Conservation (phyloP, 92 coral and sea anemone genomes). For the Desmophyllum pertusum region DNA sequence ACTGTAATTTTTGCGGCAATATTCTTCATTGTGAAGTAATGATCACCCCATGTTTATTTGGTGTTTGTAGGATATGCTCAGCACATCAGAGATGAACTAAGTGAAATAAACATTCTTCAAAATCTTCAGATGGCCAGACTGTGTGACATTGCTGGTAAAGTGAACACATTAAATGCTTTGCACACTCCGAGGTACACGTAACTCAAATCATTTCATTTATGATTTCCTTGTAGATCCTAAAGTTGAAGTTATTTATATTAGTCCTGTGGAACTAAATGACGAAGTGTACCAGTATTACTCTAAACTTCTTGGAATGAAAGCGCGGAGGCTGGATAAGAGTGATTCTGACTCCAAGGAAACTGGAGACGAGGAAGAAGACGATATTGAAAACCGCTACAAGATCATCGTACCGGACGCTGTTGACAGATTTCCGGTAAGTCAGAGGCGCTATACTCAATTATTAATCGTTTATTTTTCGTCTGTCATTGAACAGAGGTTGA, state of each 20-base stretch:
- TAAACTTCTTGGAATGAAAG: constrained; percentile 93
- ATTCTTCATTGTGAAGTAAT: background rate
- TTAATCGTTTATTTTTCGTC: background rate
- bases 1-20: no score
- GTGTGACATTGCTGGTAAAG: constrained; percentile 94
- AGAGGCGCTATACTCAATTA: background rate
- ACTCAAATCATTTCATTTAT: background rate
- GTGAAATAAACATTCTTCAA: constrained; percentile 86
- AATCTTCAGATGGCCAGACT: constrained; percentile 97
- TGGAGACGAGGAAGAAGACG: constrained; percentile 70
- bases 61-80: constrained; percentile 82
- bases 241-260: constrained; percentile 90
- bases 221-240: constrained; percentile 69
- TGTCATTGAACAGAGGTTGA: background rate
- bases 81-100: constrained; percentile 84
- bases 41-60: background rate
- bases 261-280: constrained; percentile 94
- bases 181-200: no score
- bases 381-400: constrained; percentile 88
- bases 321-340: constrained; percentile 60
- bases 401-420: constrained; percentile 96
- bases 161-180: background rate
- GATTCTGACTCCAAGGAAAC: constrained; percentile 27
- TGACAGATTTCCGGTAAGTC: constrained; percentile 91
- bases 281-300: constrained; percentile 98